Evolutionary conservation across 2,113 vertebrate genomes (phyloP), one percentile per base, ranked within the genome.

Genomic region (Cottus gobio): DNA sequence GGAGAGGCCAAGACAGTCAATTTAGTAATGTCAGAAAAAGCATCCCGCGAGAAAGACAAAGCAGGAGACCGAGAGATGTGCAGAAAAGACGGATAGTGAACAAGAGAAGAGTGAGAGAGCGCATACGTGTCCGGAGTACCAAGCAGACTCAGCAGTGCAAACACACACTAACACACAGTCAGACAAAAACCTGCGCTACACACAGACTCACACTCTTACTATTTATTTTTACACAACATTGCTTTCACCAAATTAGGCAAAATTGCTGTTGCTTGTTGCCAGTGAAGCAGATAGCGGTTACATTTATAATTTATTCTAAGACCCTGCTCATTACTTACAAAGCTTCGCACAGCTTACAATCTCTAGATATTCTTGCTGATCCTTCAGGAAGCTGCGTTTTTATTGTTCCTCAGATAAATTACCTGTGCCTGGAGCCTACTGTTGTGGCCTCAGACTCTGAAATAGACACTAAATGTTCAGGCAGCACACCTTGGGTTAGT

Each of bases 131-230:
- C 24, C 0, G 12, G 52, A 69, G 58, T 66, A 63, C 69, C 37
- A 80, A 79, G 57, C 31, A 80, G 71, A 85, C 69, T 48, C 28
- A 37, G 30, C 28, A 46, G 61, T 75, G 28, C 42, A 69, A 28
- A 74, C 8, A 73, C 63, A 71, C 42, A 65, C 68, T 22, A 39
- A 39, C 52, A 79, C 18, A 57, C 61, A 57, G 37, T 24, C 52
- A 70, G 22, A 63, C 46, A 46, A 24, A 73, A 46, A 15, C 10
- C 44, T 26, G 37, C 4, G 1, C 36, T 22, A 60, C 36, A 62
- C 52, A 71, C 28, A 57, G 11, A 44, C 20, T 7, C 67, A 75
- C 58, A 60, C 13, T 26, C 16, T 57, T 57, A 37, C 26, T 54
- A 54, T 10, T 54, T 52, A 15, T 52, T 11, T 54, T 54, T 24